Evolutionary conservation across 1,140 invertebrate species (phyloP).

Genomic region (Ylistrum balloti): DNA sequence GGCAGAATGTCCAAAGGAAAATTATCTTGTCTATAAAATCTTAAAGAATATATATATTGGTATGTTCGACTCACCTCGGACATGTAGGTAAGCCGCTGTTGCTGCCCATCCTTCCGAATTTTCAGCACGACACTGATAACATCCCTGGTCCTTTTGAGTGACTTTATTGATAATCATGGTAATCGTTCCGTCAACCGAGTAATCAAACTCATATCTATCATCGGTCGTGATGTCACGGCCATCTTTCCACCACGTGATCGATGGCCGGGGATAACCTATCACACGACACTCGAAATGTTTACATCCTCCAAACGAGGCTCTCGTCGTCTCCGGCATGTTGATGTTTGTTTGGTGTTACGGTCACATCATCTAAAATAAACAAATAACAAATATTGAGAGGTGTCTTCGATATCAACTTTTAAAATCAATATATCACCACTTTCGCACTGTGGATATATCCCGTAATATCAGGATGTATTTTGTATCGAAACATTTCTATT

Average conservation of each 20-base stretch:
- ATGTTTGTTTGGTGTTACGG: neutral
- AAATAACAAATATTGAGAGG: neutral
- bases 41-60: neutral
- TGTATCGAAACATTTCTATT: too few relatives aligned
- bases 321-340: constrained; percentile 76
- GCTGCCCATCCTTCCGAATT: constrained; percentile 79
- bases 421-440: too few relatives aligned
- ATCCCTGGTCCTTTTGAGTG: constrained; percentile 72
- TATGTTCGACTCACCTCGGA: constrained; percentile 72
- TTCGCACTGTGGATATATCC: too few relatives aligned
- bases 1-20: too few relatives aligned
- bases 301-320: constrained; percentile 73
- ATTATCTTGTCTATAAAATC: neutral
- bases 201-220: constrained; percentile 74
- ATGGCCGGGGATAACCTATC: constrained; percentile 76
- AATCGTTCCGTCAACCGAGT: constrained; percentile 73
- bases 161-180: constrained; percentile 78
- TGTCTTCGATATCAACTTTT: too few relatives aligned
- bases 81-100: constrained; percentile 77
- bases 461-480: too few relatives aligned
- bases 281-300: constrained; percentile 80
- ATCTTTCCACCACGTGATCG: constrained; percentile 80
- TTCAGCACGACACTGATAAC: constrained; percentile 77
- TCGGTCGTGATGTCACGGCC: constrained; percentile 76
- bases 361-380: constrained; percentile 1